Conservation (phyloP, 2,797 vertebrate genomes). For the Characodon lateralis region DNA sequence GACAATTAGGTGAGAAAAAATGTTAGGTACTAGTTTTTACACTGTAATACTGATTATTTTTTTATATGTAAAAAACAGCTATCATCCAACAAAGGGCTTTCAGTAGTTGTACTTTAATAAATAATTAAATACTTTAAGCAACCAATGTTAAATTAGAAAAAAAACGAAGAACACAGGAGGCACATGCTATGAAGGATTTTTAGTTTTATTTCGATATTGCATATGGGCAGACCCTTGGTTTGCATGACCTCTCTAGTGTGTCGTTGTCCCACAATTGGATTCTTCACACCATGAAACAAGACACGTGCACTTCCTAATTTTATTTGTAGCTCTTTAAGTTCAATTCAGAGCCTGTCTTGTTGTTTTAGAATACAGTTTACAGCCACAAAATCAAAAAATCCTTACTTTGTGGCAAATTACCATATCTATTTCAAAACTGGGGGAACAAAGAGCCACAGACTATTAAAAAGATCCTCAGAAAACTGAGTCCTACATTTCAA, state of each 20-base stretch:
- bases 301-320: no score
- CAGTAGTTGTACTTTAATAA: slow-evolving; percentile 19
- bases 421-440: not conserved
- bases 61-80: no score
- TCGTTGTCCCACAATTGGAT: no score
- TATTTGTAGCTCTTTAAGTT: no score
- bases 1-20: not conserved
- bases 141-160: slow-evolving; percentile 26
- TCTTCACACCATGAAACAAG: no score
- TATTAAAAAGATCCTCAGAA: not conserved
- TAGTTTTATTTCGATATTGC: no score
- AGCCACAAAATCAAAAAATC: not conserved
- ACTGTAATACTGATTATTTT: no score
- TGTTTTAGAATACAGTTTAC: not conserved
- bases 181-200: slow-evolving; percentile 24
- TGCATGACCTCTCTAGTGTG: no score
- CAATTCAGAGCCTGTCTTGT: no score
- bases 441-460: not conserved
- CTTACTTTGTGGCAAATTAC: not conserved
- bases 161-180: not conserved
- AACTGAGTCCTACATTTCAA: not conserved
- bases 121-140: slow-evolving; percentile 28
- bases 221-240: no score
- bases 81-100: slow-evolving; percentile 9
- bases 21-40: no score